Conservation (phyloP, 1,140 invertebrate genomes). For the Mesaphorura yosii region DNA sequence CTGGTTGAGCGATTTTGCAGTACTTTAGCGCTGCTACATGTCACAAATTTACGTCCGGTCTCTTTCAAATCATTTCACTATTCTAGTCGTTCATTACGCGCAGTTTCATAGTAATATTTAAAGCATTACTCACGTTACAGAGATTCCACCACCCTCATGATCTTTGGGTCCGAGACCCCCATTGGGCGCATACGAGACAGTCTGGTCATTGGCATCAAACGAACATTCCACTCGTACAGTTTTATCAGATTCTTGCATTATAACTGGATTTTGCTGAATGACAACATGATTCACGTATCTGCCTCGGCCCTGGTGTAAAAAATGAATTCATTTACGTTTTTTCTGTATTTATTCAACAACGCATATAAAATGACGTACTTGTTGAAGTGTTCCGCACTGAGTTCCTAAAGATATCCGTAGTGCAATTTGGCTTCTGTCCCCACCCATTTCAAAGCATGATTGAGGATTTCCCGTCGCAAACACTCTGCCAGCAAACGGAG, state of each 20-base stretch:
- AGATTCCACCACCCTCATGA: slow-evolving; percentile 36
- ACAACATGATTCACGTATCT: slow-evolving; percentile 43
- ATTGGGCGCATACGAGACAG: slow-evolving; percentile 38
- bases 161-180: slow-evolving; percentile 32
- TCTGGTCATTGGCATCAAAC: slow-evolving; percentile 42
- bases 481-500: slow-evolving; percentile 41
- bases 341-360: neutral
- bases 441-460: slow-evolving; percentile 43
- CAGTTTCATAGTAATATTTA: no score
- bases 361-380: slow-evolving; percentile 32
- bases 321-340: neutral
- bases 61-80: no score
- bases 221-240: slow-evolving; percentile 43
- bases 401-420: slow-evolving; percentile 41
- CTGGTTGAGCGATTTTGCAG: no score
- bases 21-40: no score
- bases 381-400: slow-evolving; percentile 41
- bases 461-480: slow-evolving; percentile 45
- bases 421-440: slow-evolving; percentile 38
- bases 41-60: no score
- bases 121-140: slow-evolving; percentile 38
- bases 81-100: no score
- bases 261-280: slow-evolving; percentile 43
- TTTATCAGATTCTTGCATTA: slow-evolving; percentile 44
- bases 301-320: slow-evolving; percentile 35